Conservation (phyloP, 2,113 vertebrate species). For the Camelus dromedarius region DNA sequence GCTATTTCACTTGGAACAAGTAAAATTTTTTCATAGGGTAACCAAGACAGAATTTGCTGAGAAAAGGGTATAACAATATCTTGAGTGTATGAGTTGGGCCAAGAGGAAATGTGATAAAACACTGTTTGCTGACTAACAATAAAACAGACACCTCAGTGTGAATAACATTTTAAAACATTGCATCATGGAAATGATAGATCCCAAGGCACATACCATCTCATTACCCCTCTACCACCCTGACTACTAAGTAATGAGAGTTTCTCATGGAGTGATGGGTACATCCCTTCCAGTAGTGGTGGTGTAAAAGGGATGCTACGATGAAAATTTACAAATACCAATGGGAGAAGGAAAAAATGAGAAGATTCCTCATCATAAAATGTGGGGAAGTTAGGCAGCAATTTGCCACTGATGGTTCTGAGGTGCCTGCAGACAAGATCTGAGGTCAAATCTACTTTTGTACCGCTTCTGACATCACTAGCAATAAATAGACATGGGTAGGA, state of each 20-base stretch:
- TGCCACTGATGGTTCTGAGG: neutral
- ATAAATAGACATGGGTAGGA: conserved; percentile 67
- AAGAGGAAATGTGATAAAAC: neutral
- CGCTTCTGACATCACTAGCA: conserved; percentile 72
- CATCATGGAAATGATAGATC: neutral
- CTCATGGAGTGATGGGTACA: neutral
- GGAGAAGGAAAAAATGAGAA: neutral
- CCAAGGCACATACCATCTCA: neutral
- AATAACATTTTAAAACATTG: neutral
- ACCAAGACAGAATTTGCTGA: conserved; percentile 45
- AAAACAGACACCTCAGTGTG: neutral
- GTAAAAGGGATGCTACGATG: neutral
- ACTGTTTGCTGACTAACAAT: neutral
- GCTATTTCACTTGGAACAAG: neutral
- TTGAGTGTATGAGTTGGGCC: neutral
- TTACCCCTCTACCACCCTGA: neutral
- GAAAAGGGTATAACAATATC: neutral
- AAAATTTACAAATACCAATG: neutral
- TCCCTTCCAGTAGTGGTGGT: neutral
- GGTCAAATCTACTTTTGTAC: conserved; percentile 51
- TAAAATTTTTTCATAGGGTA: neutral
- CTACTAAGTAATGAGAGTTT: neutral
- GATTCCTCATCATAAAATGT: neutral
- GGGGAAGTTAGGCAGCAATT: neutral
- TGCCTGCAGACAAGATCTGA: conserved; percentile 26